These are phyloP conservation scores for Acronicta leporina DNA, from an alignment of 2,888 invertebrate genomes.

Conservation along the genomic window DNA sequence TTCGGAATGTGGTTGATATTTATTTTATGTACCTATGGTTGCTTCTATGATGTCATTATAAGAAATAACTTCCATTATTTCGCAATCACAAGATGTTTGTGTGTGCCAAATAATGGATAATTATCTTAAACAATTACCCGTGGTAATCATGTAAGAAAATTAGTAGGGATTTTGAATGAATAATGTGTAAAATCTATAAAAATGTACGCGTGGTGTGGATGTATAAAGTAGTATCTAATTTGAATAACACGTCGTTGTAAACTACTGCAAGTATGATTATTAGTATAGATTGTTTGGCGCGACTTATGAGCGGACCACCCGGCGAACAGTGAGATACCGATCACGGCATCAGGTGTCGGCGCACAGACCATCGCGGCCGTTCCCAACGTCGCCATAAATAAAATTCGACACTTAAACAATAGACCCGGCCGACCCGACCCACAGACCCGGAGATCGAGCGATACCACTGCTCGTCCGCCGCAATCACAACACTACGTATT, in stretches of 20 bases:
- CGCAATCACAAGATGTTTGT: slow-evolving; percentile 27
- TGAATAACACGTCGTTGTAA: slow-evolving; percentile 29
- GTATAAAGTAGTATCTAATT: slow-evolving; percentile 21
- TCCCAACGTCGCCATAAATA: slow-evolving; percentile 76
- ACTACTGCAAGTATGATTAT: slow-evolving; percentile 14
- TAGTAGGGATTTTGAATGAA: not conserved
- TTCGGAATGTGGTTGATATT: slow-evolving; percentile 60
- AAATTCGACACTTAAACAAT: slow-evolving; percentile 84
- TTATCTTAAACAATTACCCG: slow-evolving; percentile 17
- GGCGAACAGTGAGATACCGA: slow-evolving; percentile 72
- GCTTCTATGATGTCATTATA: slow-evolving; percentile 64
- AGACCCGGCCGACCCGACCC: slow-evolving; percentile 66
- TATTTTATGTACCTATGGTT: slow-evolving; percentile 43
- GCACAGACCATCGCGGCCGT: slow-evolving; percentile 62
- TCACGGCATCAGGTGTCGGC: slow-evolving; percentile 80
- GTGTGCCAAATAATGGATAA: slow-evolving; percentile 22
- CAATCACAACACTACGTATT: slow-evolving; percentile 72
- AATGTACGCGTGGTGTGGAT: slow-evolving; percentile 12
- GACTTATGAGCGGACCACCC: slow-evolving; percentile 70
- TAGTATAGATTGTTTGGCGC: slow-evolving; percentile 28
- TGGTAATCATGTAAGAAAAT: slow-evolving; percentile 5
- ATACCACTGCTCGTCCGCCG: slow-evolving; percentile 62
- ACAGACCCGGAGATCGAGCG: slow-evolving; percentile 68
- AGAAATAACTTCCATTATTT: slow-evolving; percentile 29
- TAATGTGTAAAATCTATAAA: not conserved